These are phyloP conservation scores for Poeciliopsis turrubarensis DNA, from an alignment of 2,113 vertebrate species.

Conservation along the genomic window DNA sequence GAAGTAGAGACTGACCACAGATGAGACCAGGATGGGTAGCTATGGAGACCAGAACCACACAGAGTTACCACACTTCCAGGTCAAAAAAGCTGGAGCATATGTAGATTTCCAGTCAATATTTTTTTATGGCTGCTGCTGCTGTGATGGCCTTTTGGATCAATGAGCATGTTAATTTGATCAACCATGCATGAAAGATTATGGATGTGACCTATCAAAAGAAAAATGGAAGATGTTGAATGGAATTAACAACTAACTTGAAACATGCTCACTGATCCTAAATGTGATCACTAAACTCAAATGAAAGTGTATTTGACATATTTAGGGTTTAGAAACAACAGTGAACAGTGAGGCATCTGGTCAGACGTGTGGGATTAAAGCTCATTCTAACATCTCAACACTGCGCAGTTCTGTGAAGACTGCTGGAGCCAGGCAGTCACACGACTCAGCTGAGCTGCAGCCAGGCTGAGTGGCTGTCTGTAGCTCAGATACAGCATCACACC, in stretches of 20 bases:
- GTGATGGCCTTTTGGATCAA: slow-evolving; percentile 47
- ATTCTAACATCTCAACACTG: too few relatives aligned
- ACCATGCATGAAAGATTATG: slow-evolving; percentile 28
- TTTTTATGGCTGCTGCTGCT: slow-evolving; percentile 25
- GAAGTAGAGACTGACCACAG: slow-evolving; percentile 97
- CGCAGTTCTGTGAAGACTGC: neutral
- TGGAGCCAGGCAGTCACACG: neutral
- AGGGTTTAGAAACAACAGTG: neutral
- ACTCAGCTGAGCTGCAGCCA: neutral
- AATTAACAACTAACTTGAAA: slow-evolving; percentile 13
- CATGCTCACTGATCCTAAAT: neutral
- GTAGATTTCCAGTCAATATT: slow-evolving; percentile 39
- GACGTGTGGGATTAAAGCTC: neutral
- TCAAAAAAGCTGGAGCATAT: slow-evolving; percentile 16
- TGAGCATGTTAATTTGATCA: slow-evolving; percentile 49
- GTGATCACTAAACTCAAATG: neutral
- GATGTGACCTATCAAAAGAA: slow-evolving; percentile 12
- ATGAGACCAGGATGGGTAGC: slow-evolving; percentile 96
- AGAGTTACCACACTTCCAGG: slow-evolving; percentile 1
- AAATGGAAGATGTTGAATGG: slow-evolving; percentile 2
- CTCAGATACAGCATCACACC: neutral
- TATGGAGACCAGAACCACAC: slow-evolving; percentile 52
- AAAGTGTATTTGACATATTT: neutral
- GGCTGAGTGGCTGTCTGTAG: neutral
- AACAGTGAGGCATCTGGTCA: slow-evolving; percentile 7